Evolutionary conservation across 2,797 vertebrate genomes (phyloP).

Genomic region (Harpagifer antarcticus): DNA sequence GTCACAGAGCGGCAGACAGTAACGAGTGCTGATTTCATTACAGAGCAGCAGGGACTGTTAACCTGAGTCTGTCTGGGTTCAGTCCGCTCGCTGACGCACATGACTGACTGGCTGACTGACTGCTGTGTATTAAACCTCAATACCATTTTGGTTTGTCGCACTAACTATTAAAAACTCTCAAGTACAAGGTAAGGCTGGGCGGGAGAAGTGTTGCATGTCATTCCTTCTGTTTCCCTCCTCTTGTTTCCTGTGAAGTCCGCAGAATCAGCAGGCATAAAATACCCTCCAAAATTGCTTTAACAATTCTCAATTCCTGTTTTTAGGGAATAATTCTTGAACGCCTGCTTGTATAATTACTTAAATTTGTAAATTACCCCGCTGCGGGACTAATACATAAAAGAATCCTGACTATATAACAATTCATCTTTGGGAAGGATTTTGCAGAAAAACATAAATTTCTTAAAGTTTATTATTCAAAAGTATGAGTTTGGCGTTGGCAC

Average conservation of each 20-base stretch:
- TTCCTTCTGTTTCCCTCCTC: background rate
- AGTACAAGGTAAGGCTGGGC: background rate
- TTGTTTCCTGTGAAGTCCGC: background rate
- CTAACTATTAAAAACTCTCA: background rate
- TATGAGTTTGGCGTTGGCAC: background rate
- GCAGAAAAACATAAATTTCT: too few relatives aligned
- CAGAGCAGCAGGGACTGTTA: conserved; percentile 27
- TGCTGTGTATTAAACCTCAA: background rate
- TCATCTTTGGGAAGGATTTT: background rate
- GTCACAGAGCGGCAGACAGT: conserved; percentile 52
- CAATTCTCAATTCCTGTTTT: background rate
- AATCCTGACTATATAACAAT: too few relatives aligned
- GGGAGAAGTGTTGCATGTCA: background rate
- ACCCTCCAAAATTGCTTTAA: background rate
- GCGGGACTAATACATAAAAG: too few relatives aligned
- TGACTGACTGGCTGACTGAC: conserved; percentile 9
- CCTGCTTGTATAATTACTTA: background rate
- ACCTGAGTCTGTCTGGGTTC: conserved; percentile 39
- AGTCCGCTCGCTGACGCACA: conserved; percentile 21
- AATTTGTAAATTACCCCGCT: too few relatives aligned
- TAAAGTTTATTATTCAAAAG: too few relatives aligned
- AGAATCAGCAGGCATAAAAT: background rate
- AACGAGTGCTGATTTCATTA: conserved; percentile 62
- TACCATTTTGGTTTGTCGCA: background rate
- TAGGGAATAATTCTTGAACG: background rate